Percentiles rank a stretch among this genome's conserved stretches.
Conservation (phyloP, 2,888 invertebrate species). For the Lasioglossum oenotherae region DNA sequence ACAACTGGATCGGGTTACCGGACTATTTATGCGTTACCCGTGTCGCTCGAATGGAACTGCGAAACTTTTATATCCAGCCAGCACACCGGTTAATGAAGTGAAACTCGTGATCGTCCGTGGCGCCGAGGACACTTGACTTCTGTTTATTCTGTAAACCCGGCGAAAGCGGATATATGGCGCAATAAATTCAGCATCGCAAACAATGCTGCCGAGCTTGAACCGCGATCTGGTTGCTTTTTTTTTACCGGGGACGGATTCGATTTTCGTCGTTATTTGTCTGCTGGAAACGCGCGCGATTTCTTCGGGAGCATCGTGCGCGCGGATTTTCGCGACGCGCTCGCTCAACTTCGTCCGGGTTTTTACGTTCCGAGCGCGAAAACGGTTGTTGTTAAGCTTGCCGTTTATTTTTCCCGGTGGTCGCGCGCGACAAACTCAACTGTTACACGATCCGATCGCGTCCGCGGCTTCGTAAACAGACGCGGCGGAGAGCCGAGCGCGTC, state of each 20-base stretch:
- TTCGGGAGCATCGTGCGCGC: not conserved
- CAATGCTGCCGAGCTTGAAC: slow-evolving; percentile 4
- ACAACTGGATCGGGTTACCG: slow-evolving; percentile 2
- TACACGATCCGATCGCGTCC: not conserved
- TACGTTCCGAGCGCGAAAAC: not conserved
- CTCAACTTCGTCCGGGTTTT: not conserved
- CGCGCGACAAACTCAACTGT: not conserved
- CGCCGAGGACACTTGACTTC: not conserved
- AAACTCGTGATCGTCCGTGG: not conserved
- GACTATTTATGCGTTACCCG: not conserved
- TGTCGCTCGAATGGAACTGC: not conserved
- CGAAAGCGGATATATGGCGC: not conserved
- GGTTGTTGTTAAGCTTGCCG: not conserved
- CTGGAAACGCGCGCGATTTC: not conserved
- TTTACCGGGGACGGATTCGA: not conserved
- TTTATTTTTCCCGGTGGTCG: not conserved
- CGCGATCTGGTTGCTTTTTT: slow-evolving; percentile 13
- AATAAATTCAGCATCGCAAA: slow-evolving; percentile 16
- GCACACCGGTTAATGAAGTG: slow-evolving; percentile 3
- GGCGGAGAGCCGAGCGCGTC: not conserved
- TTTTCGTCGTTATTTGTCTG: not conserved
- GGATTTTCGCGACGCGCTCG: not conserved
- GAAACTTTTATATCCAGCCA: slow-evolving; percentile 11
- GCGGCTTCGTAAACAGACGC: not conserved
- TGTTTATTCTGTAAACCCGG: slow-evolving; percentile 18